Conservation (phyloP, 1,140 invertebrate genomes). For the Ctenoplectra terminalis region DNA sequence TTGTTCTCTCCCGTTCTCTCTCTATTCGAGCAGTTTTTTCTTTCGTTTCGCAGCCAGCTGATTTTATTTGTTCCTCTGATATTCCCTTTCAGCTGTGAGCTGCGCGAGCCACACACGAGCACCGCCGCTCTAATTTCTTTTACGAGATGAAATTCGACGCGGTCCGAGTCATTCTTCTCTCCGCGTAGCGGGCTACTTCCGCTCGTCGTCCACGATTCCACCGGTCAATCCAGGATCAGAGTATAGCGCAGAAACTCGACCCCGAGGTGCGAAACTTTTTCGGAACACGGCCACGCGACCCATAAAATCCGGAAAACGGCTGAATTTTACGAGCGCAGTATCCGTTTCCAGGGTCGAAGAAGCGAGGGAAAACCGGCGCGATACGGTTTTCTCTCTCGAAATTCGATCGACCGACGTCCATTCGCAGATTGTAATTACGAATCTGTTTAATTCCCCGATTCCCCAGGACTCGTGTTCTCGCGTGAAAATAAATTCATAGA, state of each 20-base stretch:
- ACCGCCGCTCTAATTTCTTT: constrained; percentile 68
- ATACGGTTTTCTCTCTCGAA: background rate
- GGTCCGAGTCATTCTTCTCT: constrained; percentile 37
- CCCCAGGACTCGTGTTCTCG: background rate
- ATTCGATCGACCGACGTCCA: constrained; percentile 18
- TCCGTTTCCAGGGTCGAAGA: constrained; percentile 1
- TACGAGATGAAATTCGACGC: constrained; percentile 72
- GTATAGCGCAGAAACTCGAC: too few species aligned
- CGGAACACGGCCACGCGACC: background rate
- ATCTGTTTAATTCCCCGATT: constrained; percentile 15
- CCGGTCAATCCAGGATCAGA: background rate
- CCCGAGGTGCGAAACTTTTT: background rate
- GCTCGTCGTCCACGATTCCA: constrained; percentile 19
- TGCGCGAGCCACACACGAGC: constrained; percentile 38
- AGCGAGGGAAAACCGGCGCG: background rate
- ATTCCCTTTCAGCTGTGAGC: constrained; percentile 17
- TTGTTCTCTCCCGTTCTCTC: background rate
- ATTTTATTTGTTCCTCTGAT: constrained; percentile 33
- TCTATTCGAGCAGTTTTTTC: background rate
- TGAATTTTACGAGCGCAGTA: constrained; percentile 7
- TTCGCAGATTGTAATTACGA: constrained; percentile 7
- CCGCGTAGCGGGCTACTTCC: background rate
- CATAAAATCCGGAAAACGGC: constrained; percentile 27
- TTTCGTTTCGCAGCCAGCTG: background rate
- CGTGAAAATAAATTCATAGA: constrained; percentile 17